Evolutionary conservation across 2,113 vertebrate species (phyloP).

Genomic region (Hystrix brachyura): DNA sequence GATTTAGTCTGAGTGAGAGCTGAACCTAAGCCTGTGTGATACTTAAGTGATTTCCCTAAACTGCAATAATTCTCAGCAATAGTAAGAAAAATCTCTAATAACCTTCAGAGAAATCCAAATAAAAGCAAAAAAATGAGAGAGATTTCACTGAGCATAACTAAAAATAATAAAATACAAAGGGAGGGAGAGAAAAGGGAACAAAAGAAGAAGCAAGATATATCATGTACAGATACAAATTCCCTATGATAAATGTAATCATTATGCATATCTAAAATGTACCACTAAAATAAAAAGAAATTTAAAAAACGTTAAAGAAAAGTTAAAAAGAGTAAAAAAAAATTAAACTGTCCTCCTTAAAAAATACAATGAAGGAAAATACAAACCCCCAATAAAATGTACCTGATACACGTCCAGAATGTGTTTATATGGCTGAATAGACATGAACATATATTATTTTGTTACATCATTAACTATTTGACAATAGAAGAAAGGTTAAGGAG

Average conservation of each 20-base stretch:
- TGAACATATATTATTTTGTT: not conserved
- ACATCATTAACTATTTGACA: not conserved
- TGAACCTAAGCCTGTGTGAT: not conserved
- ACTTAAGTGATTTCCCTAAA: not conserved
- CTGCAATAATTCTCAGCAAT: not conserved
- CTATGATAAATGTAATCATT: too few relatives aligned
- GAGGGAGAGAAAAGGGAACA: too few relatives aligned
- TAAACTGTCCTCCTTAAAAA: not conserved
- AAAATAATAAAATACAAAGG: slow-evolving; percentile 10
- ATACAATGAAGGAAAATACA: not conserved
- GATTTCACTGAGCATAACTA: not conserved
- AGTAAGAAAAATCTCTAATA: not conserved
- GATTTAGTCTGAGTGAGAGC: not conserved
- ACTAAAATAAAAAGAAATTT: too few relatives aligned
- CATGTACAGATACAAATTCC: too few relatives aligned
- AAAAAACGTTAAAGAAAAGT: too few relatives aligned
- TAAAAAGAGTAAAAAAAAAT: too few relatives aligned
- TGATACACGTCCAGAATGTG: not conserved
- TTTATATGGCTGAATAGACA: not conserved
- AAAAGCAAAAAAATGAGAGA: not conserved
- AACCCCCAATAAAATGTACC: not conserved
- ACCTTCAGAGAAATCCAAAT: not conserved
- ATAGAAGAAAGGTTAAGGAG: not conserved
- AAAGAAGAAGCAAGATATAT: too few relatives aligned
- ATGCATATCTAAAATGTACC: too few relatives aligned